Conservation (phyloP, 2,113 vertebrate species). For the Butorides virescens region DNA sequence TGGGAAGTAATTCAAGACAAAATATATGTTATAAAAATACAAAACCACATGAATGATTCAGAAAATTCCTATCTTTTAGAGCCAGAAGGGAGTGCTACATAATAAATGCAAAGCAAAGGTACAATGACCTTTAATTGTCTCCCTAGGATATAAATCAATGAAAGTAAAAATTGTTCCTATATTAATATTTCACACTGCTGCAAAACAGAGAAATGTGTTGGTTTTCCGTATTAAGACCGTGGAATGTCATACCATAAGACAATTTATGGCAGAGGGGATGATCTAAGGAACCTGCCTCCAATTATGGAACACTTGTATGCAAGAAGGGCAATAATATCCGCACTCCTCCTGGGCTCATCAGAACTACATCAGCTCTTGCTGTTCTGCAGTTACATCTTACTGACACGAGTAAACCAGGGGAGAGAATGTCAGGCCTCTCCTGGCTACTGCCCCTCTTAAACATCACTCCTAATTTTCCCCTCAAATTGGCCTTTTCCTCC, state of each 20-base stretch:
- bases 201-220: neutral
- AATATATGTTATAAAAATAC: neutral
- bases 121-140: neutral
- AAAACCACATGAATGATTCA: neutral
- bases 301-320: neutral
- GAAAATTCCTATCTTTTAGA: neutral
- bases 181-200: neutral
- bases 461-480: neutral
- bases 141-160: neutral
- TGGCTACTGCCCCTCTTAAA: neutral
- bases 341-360: neutral
- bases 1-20: neutral
- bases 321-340: neutral
- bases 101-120: neutral
- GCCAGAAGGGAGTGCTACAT: neutral
- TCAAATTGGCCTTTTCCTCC: neutral
- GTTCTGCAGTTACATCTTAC: neutral
- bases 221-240: neutral
- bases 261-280: neutral
- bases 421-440: neutral
- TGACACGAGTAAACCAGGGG: rapidly evolving
- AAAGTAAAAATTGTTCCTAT: neutral
- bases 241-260: neutral
- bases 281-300: neutral
- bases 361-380: neutral